phyloP scores from a whole-genome alignment of 2,113 vertebrate genomes.

The Epinephelus moara region DNA sequence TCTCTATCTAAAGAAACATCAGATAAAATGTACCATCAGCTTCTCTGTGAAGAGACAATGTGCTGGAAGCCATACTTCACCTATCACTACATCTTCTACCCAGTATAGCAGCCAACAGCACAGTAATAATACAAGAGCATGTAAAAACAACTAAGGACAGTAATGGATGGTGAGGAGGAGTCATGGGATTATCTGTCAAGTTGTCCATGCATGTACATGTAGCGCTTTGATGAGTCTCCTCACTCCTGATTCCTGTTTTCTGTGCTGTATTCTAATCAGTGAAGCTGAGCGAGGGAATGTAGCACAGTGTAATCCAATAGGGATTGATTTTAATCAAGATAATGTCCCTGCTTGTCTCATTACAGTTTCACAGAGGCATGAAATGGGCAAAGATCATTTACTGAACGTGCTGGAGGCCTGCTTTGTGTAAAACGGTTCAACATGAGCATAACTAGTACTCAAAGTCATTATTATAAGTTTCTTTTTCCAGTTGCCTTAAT shows the following conservation, averaged over 20 bases:
- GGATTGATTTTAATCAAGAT: conserved; percentile 84
- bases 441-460: not conserved
- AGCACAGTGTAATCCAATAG: conserved; percentile 68
- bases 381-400: conserved; percentile 69
- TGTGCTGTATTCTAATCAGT: conserved; percentile 44
- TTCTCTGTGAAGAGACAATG: not conserved
- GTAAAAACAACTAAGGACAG: conserved; percentile 1
- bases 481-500: conserved; percentile 32
- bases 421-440: conserved; percentile 21
- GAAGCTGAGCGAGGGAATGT: conserved; percentile 46
- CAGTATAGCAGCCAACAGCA: not conserved
- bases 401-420: conserved; percentile 59
- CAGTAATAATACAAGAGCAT: not conserved
- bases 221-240: conserved; percentile 16
- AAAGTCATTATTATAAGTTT: conserved; percentile 39
- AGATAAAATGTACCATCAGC: not conserved
- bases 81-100: not conserved
- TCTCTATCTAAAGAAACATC: not conserved
- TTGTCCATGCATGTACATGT: conserved; percentile 5
- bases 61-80: not conserved
- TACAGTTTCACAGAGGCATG: conserved; percentile 55
- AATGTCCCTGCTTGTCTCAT: conserved; percentile 76
- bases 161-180: not conserved
- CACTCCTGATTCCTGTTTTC: conserved; percentile 45
- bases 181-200: conserved; percentile 41